A percentile compares a stretch with the other conserved stretches of the same genome.
Conservation (phyloP, 2,888 invertebrate genomes). For the Pachliopta kotzebuea region DNA sequence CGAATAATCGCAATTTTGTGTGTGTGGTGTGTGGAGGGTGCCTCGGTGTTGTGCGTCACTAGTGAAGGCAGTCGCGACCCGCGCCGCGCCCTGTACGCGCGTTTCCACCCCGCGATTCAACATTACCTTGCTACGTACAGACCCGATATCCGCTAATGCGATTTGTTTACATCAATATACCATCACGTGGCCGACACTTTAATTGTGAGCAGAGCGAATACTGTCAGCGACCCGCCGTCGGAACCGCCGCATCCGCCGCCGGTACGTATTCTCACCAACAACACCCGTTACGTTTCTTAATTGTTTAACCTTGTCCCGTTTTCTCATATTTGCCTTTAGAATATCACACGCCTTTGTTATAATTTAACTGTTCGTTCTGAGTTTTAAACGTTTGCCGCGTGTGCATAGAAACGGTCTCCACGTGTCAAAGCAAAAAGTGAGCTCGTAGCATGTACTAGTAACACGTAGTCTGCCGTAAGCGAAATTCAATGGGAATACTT, state of each 20-base stretch:
- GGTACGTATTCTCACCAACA: conserved; percentile 34
- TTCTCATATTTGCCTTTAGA: conserved; percentile 26
- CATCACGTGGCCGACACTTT: conserved; percentile 46
- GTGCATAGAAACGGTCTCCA: conserved; percentile 18
- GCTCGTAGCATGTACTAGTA: conserved; percentile 7
- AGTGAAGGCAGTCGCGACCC: conserved; percentile 50
- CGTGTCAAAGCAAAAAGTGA: conserved; percentile 25
- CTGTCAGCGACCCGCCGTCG: conserved; percentile 30
- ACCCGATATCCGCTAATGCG: conserved; percentile 42
- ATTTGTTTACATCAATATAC: conserved; percentile 50
- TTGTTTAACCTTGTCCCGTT: conserved; percentile 30
- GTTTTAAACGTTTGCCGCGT: conserved; percentile 2
- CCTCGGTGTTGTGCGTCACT: conserved; percentile 39
- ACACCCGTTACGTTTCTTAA: conserved; percentile 21
- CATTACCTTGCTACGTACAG: conserved; percentile 35
- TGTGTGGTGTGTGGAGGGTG: conserved; percentile 36
- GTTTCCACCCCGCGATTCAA: conserved; percentile 40
- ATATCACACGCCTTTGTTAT: conserved; percentile 25
- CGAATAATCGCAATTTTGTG: conserved; percentile 6
- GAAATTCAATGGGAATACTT: conserved; percentile 24
- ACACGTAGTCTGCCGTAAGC: conserved; percentile 3
- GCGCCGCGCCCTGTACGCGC: conserved; percentile 59
- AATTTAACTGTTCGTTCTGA: not conserved
- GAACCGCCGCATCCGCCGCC: conserved; percentile 33
- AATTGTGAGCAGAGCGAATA: conserved; percentile 38